Conservation (phyloP, 2,888 invertebrate species). For the Lacanobia wlatinum region DNA sequence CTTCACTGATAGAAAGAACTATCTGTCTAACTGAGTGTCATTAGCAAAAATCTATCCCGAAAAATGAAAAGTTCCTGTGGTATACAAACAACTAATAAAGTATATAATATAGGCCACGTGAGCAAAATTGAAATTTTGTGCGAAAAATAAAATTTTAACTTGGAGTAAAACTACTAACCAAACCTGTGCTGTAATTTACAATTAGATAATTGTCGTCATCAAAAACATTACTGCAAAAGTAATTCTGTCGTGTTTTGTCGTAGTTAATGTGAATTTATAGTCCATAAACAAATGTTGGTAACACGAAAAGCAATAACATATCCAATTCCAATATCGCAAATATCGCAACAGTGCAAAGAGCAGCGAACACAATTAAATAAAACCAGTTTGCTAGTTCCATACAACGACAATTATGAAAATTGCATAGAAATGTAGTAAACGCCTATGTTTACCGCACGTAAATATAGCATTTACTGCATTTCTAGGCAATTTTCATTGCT, state of each 20-base stretch:
- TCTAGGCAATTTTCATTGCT: conserved; percentile 23
- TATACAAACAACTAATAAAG: too few species aligned
- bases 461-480: conserved; percentile 29
- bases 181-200: too few species aligned
- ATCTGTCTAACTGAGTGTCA: too few species aligned
- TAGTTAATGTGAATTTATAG: conserved; percentile 20
- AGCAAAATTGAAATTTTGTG: too few species aligned
- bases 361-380: conserved; percentile 33
- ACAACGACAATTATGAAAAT: conserved; percentile 44
- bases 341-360: conserved; percentile 58
- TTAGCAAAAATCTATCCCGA: too few species aligned
- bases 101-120: too few species aligned
- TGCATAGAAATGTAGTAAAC: conserved; percentile 35
- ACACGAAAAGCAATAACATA: conserved; percentile 45
- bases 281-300: conserved; percentile 24
- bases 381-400: conserved; percentile 43
- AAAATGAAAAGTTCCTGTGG: too few species aligned
- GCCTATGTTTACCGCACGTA: conserved; percentile 21
- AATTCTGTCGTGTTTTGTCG: not conserved
- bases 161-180: too few species aligned
- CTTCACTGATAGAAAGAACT: too few species aligned
- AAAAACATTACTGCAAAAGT: not conserved
- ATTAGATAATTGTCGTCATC: too few species aligned
- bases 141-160: too few species aligned
- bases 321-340: conserved; percentile 49